phyloP scores from a whole-genome alignment of 2,113 vertebrate species.

The Bombycilla garrulus region DNA sequence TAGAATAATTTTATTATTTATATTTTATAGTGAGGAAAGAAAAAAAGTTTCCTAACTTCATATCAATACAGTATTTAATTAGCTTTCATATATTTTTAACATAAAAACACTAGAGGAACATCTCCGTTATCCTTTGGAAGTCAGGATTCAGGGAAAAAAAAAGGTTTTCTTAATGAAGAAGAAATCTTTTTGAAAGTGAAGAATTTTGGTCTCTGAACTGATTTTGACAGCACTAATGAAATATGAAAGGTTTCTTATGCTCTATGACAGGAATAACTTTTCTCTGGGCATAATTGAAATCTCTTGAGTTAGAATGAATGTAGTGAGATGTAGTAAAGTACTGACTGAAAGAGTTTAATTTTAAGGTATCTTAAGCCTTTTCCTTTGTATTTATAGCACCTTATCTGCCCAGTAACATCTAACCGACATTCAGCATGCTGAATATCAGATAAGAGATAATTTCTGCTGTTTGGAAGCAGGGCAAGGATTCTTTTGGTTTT shows the following conservation, averaged over 20 bases:
- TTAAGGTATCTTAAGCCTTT: not conserved
- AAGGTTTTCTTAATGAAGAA: not conserved
- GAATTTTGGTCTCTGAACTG: not conserved
- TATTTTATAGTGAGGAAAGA: not conserved
- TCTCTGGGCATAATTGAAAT: not conserved
- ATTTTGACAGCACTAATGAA: not conserved
- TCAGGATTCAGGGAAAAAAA: not conserved
- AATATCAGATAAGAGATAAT: not conserved
- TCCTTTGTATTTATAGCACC: not conserved
- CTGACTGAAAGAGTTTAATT: not conserved
- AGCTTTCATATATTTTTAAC: not conserved
- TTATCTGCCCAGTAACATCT: not conserved
- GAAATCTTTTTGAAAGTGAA: not conserved
- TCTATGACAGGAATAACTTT: not conserved
- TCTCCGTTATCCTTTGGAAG: not conserved
- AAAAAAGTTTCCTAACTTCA: not conserved
- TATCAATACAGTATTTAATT: not conserved
- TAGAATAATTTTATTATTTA: not conserved
- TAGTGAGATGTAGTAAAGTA: not conserved
- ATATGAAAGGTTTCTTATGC: not conserved
- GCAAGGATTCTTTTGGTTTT: not conserved
- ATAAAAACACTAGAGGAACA: not conserved
- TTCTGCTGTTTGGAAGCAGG: not conserved
- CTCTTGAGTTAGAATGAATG: not conserved
- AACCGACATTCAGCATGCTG: not conserved